Evolutionary conservation across 2,113 vertebrate genomes (phyloP).

Genomic region (Notothenia coriiceps): DNA sequence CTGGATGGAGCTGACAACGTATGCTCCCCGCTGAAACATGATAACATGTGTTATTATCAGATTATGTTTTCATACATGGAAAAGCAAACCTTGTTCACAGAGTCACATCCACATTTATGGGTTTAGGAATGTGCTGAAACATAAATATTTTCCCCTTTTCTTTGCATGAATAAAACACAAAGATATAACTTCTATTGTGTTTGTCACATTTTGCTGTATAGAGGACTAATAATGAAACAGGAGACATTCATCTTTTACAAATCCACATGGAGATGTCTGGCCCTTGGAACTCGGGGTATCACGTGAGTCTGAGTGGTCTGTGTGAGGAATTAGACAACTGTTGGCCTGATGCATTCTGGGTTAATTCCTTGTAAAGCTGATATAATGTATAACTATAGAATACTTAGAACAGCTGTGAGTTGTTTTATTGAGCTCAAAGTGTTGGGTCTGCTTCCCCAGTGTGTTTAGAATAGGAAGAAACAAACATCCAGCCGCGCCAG

Average conservation of each 20-base stretch:
- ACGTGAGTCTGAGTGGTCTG: slow-evolving; percentile 82
- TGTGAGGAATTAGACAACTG: not conserved
- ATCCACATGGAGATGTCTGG: slow-evolving; percentile 81
- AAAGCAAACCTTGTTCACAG: not conserved
- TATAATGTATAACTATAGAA: not conserved
- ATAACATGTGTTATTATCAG: not conserved
- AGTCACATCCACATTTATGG: not conserved
- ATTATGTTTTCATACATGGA: not conserved
- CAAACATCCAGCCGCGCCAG: slow-evolving; percentile 1
- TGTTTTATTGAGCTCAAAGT: not conserved
- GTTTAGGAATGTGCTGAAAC: not conserved
- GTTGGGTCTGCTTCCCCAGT: not conserved
- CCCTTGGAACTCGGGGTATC: slow-evolving; percentile 84
- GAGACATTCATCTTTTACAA: slow-evolving; percentile 83
- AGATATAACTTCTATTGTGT: not conserved
- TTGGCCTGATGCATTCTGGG: not conserved
- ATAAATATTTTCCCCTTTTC: not conserved
- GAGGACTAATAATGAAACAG: slow-evolving; percentile 87
- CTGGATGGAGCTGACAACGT: slow-evolving; percentile 88
- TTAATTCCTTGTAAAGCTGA: not conserved
- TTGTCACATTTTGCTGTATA: slow-evolving; percentile 48
- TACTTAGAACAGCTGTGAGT: not conserved
- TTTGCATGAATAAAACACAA: not conserved
- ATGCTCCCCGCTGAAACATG: not conserved
- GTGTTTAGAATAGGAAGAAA: slow-evolving; percentile 20